Evolutionary conservation across 2,113 vertebrate species (phyloP).

Genomic region (Oceanites oceanicus): DNA sequence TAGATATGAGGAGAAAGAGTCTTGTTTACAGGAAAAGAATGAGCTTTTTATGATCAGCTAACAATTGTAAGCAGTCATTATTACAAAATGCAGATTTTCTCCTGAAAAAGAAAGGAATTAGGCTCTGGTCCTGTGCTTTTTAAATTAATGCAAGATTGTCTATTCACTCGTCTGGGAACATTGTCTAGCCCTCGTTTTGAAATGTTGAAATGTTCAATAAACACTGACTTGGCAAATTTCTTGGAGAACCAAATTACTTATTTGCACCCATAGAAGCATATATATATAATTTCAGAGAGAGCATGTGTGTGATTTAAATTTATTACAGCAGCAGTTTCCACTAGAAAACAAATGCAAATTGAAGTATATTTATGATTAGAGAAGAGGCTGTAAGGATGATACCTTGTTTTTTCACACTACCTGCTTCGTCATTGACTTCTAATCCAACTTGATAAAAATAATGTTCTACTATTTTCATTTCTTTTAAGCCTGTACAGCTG

Average conservation of each 20-base stretch:
- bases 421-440: not conserved
- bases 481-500: not conserved
- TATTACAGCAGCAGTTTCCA: not conserved
- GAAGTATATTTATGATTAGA: not conserved
- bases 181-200: not conserved
- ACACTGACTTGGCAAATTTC: not conserved
- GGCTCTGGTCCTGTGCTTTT: not conserved
- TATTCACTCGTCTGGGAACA: not conserved
- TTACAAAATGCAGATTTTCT: not conserved
- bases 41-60: not conserved
- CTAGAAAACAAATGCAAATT: not conserved
- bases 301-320: not conserved
- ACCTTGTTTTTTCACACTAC: not conserved
- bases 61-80: not conserved
- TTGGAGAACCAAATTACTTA: not conserved
- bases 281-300: slow-evolving; percentile 36
- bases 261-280: slow-evolving; percentile 11
- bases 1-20: not conserved
- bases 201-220: not conserved
- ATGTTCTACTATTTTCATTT: not conserved
- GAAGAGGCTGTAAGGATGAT: not conserved
- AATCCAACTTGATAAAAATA: not conserved
- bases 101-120: not conserved
- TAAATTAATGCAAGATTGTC: not conserved
- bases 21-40: not conserved